phyloP scores from a whole-genome alignment of 2,888 invertebrate genomes.

The Anodontia alba region DNA sequence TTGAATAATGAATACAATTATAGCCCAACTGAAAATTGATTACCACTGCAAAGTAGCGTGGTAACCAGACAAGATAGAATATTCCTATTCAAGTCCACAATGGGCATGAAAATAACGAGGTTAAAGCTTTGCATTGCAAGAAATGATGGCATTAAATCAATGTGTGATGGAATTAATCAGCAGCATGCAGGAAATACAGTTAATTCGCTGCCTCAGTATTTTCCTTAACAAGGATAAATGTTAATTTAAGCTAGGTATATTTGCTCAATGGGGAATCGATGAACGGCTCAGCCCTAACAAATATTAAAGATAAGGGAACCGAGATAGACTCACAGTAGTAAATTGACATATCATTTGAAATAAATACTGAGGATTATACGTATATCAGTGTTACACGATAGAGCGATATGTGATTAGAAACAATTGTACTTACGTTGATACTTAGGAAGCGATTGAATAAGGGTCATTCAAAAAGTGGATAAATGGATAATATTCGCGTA shows the following conservation, averaged over 20 bases:
- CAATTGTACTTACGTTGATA: too few species aligned
- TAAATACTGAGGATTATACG: background rate
- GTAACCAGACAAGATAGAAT: background rate
- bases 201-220: too few species aligned
- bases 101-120: background rate
- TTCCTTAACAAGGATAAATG: background rate
- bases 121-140: too few species aligned
- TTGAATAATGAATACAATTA: background rate
- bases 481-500: too few species aligned
- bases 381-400: background rate
- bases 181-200: too few species aligned
- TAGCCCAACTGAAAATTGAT: background rate
- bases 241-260: background rate
- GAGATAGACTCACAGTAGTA: background rate
- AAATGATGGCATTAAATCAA: too few species aligned
- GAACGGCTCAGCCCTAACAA: background rate
- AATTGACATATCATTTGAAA: conserved; percentile 10
- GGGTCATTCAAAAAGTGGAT: too few species aligned
- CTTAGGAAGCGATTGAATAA: too few species aligned
- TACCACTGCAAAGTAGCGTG: background rate
- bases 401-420: background rate
- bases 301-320: background rate
- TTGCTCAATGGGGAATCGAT: background rate
- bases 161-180: too few species aligned
- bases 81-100: background rate